These are phyloP conservation scores for Sylvicola cinctus DNA, from an alignment of 2,888 invertebrate species.

Conservation along the genomic window DNA sequence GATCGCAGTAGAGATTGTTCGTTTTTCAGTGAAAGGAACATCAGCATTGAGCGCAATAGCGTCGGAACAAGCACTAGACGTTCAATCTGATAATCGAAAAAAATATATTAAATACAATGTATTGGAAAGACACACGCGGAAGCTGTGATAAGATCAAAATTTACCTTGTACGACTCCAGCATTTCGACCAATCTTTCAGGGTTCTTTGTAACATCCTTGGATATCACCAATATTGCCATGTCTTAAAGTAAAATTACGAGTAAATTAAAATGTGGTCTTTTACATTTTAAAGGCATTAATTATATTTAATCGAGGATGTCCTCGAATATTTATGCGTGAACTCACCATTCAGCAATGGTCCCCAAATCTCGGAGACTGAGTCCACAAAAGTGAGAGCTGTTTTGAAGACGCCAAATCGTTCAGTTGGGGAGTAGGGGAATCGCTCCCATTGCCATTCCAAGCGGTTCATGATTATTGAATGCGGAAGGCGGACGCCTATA, in stretches of 20 bases:
- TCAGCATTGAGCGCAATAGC: conserved; percentile 52
- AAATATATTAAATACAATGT: conserved; percentile 10
- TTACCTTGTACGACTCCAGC: conserved; percentile 48
- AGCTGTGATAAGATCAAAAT: conserved; percentile 4
- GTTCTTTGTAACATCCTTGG: conserved; percentile 51
- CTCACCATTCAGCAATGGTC: conserved; percentile 48
- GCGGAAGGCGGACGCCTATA: conserved; percentile 57
- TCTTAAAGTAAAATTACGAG: conserved; percentile 10
- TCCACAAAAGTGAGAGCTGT: conserved; percentile 84
- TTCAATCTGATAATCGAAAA: conserved; percentile 32
- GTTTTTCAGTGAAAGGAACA: conserved; percentile 44
- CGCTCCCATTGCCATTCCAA: conserved; percentile 73
- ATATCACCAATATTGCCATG: conserved; percentile 47
- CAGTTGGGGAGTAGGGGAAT: conserved; percentile 49
- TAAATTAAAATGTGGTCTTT: neutral
- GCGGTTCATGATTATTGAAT: conserved; percentile 58
- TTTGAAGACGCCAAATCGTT: conserved; percentile 63
- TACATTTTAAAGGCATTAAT: neutral
- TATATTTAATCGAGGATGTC: neutral
- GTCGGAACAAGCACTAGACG: conserved; percentile 74
- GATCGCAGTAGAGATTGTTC: conserved; percentile 31
- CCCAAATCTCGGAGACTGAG: conserved; percentile 75
- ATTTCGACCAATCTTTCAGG: conserved; percentile 50
- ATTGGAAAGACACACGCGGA: conserved; percentile 4
- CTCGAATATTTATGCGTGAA: no score